phyloP scores from a whole-genome alignment of 2,797 vertebrate species.

The Smutsia gigantea region DNA sequence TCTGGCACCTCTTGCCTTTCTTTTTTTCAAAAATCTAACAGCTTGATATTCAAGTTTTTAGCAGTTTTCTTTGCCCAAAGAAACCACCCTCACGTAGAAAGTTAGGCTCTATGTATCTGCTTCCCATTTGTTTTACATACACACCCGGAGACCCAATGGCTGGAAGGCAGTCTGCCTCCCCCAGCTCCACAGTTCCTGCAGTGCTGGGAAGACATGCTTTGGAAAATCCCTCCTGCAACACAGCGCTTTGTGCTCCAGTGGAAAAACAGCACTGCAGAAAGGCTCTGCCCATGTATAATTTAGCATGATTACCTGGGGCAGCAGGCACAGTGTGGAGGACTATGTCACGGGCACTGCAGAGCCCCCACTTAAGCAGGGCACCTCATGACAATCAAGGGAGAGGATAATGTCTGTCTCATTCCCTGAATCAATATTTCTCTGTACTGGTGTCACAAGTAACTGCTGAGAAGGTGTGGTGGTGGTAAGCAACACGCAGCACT shows the following conservation, averaged over 20 bases:
- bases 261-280: neutral
- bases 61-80: neutral
- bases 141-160: neutral
- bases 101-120: neutral
- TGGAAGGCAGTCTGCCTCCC: neutral
- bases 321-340: neutral
- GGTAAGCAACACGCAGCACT: neutral
- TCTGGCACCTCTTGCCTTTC: conserved; percentile 22
- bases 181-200: neutral
- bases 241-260: neutral
- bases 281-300: conserved; percentile 37
- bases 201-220: neutral
- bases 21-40: conserved; percentile 46
- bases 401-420: neutral
- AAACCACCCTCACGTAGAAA: conserved; percentile 61
- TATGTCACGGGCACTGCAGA: neutral
- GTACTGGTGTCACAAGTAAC: neutral
- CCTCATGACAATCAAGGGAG: neutral
- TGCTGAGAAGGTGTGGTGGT: neutral
- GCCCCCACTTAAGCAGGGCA: neutral
- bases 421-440: neutral
- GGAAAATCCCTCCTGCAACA: neutral
- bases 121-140: neutral
- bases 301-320: neutral
- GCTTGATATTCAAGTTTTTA: conserved; percentile 57